Base-by-base conservation (phyloP, 2,888 invertebrate genomes). In the Synanthedon andrenaeformis region DNA sequence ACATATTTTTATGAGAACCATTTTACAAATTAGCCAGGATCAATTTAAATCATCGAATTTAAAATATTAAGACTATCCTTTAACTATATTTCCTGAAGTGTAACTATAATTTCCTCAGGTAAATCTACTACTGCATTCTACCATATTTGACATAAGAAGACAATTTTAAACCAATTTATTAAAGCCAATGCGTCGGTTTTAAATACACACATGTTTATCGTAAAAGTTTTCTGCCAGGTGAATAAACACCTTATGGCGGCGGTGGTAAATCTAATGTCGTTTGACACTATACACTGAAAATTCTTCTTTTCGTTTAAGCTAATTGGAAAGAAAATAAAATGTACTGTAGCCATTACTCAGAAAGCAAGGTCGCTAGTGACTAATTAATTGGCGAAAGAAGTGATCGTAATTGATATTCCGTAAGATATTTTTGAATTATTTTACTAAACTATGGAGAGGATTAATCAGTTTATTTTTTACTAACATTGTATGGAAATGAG, bases 271-370 rank as follows among this genome's bases (percentile, higher is more conserved):
- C 6, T 45, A 45, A 45, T 45, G 14, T 45, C 45, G 45, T 45
- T 45, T 14, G 14, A 45, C 48, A 49, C 14, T 49, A 60, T 57
- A 62, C 62, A 62, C 57, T 45, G 58, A 58, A 58, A 62, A 58
- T 58, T 57, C 54, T 54, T 58, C 56, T 57, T 56, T 56, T 55
- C 66, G 64, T 65, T 64, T 65, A 61, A 65, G 65, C 65, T 77
- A 76, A 76, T 78, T 78, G 72, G 72, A 74, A 68, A 64, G 64
- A 69, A 76, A 76, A 74, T 74, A 76, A 76, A 76, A 74, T 67
- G 64, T 71, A 70, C 65, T 64, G 57, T 61, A 61, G 65, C 66
- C 70, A 72, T 76, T 74, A 76, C 66, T 74, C 67, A 70, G 66
- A 58, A 62, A 63, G 65, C 72, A 72, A 75, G 70, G 74, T 73